Evolutionary conservation across 2,113 vertebrate species (phyloP).

Genomic region (Thamnaconus septentrionalis): DNA sequence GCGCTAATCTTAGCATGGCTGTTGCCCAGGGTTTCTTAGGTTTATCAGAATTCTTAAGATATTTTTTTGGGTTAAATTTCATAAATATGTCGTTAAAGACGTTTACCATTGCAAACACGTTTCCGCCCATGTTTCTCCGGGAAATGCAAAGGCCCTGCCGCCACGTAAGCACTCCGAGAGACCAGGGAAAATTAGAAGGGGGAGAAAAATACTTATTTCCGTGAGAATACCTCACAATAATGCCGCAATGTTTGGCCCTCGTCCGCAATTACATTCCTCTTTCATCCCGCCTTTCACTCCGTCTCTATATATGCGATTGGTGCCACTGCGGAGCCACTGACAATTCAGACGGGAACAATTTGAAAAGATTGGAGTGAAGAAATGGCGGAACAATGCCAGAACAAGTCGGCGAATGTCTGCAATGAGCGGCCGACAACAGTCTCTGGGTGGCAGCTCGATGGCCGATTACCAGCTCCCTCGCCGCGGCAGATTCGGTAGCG

Average conservation of each 20-base stretch:
- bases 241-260: conserved; percentile 36
- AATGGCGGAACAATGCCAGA: conserved; percentile 38
- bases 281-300: conserved; percentile 29
- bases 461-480: conserved; percentile 24
- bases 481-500: neutral
- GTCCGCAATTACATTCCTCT: conserved; percentile 48
- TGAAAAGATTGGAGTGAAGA: conserved; percentile 45
- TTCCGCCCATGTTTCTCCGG: too few species aligned
- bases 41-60: too few species aligned
- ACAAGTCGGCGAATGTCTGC: conserved; percentile 21
- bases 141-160: neutral
- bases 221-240: conserved; percentile 41
- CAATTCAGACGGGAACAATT: conserved; percentile 57
- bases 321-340: conserved; percentile 22
- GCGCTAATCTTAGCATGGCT: too few species aligned
- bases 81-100: too few species aligned
- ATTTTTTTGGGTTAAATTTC: too few species aligned
- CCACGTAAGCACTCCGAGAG: conserved; percentile 21
- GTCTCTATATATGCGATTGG: conserved; percentile 37
- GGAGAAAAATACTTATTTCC: conserved; percentile 45
- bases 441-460: conserved; percentile 12
- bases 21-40: too few species aligned
- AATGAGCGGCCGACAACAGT: conserved; percentile 6
- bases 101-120: neutral
- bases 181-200: conserved; percentile 27